These are phyloP conservation scores for Heterotilapia buettikoferi DNA, from an alignment of 2,113 vertebrate genomes.

Conservation along the genomic window DNA sequence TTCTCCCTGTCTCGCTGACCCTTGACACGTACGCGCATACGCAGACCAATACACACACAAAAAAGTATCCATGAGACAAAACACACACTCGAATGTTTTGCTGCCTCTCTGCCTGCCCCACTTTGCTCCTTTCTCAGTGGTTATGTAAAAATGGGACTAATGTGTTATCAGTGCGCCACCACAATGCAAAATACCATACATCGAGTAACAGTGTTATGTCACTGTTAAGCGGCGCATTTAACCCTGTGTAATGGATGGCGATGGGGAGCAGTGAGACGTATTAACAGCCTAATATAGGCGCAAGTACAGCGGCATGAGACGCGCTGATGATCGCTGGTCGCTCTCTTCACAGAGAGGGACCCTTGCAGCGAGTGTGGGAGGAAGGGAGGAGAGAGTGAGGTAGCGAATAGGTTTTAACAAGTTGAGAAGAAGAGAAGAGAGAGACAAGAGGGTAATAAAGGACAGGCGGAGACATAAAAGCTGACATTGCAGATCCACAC, in stretches of 20 bases:
- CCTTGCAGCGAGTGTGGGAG: background rate
- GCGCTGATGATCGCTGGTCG: background rate
- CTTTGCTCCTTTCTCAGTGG: background rate
- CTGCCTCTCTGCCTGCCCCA: background rate
- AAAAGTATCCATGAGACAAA: background rate
- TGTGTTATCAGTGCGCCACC: background rate
- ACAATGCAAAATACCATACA: background rate
- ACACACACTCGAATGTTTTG: background rate
- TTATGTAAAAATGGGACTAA: constrained; percentile 20
- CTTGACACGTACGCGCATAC: background rate
- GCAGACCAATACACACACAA: background rate
- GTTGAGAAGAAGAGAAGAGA: constrained; percentile 19
- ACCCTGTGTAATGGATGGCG: background rate
- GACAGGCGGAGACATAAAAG: constrained; percentile 1
- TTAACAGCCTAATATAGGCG: background rate
- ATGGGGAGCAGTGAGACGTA: background rate
- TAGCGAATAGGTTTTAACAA: constrained; percentile 19
- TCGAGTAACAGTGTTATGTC: background rate
- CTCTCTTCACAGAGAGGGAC: background rate
- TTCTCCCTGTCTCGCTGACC: constrained; percentile 6
- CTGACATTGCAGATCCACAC: constrained; percentile 35
- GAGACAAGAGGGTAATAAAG: constrained; percentile 45
- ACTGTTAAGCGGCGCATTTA: constrained; percentile 2
- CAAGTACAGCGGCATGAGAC: background rate
- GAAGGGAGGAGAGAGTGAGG: background rate